Percentiles rank a stretch among this genome's conserved stretches.
Conservation (phyloP, 2,888 invertebrate genomes). For the Epinotia bilunana region DNA sequence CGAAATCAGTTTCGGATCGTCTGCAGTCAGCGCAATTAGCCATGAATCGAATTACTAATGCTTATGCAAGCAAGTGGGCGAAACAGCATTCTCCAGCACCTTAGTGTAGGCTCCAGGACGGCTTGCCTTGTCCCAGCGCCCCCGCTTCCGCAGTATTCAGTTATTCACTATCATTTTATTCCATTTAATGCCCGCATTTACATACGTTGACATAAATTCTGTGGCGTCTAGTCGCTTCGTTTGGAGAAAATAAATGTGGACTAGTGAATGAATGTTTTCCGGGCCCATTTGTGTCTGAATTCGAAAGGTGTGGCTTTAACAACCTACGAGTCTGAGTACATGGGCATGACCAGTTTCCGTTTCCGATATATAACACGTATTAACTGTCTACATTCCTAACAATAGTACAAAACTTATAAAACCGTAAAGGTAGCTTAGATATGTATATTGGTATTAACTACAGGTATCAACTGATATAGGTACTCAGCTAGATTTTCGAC, state of each 20-base stretch:
- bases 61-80: slow-evolving; percentile 58
- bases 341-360: neutral
- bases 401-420: too few species aligned
- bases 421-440: too few species aligned
- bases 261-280: slow-evolving; percentile 10
- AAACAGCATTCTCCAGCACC: slow-evolving; percentile 63
- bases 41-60: slow-evolving; percentile 37
- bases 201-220: slow-evolving; percentile 48
- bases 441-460: too few species aligned
- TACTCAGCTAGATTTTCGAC: too few species aligned
- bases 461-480: too few species aligned
- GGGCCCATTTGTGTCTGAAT: neutral
- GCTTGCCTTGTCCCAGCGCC: slow-evolving; percentile 71
- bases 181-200: slow-evolving; percentile 55
- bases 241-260: slow-evolving; percentile 26
- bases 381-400: neutral
- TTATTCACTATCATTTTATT: slow-evolving; percentile 50
- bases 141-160: slow-evolving; percentile 52
- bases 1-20: slow-evolving; percentile 28
- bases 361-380: neutral
- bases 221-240: slow-evolving; percentile 42
- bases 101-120: slow-evolving; percentile 43
- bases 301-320: neutral
- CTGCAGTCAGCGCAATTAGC: slow-evolving; percentile 34
- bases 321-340: neutral